phyloP scores from a whole-genome alignment of 2,888 invertebrate species.

The Aelia acuminata region DNA sequence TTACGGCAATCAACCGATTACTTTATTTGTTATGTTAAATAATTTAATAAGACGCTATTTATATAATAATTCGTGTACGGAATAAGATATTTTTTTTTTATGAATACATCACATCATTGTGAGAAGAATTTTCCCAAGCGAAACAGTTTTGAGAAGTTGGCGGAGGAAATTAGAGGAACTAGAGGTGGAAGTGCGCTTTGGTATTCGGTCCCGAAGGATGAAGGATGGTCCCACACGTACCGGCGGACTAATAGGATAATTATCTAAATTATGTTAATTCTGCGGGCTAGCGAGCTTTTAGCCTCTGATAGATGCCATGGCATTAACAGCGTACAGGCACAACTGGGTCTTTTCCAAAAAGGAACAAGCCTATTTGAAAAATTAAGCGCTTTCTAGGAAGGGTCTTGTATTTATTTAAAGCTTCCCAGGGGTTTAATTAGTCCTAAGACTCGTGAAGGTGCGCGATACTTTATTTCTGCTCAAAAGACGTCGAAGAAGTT shows the following conservation, averaged over 20 bases:
- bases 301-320: slow-evolving; percentile 22
- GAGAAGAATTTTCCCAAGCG: neutral
- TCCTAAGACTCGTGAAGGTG: neutral
- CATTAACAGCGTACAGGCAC: slow-evolving; percentile 32
- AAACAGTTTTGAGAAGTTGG: neutral
- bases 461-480: neutral
- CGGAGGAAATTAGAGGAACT: neutral
- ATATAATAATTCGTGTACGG: no score
- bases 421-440: neutral
- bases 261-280: slow-evolving; percentile 56
- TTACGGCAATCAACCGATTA: no score
- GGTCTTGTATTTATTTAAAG: slow-evolving; percentile 21
- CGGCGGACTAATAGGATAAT: slow-evolving; percentile 51
- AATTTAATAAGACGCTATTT: no score
- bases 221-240: slow-evolving; percentile 51
- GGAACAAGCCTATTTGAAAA: slow-evolving; percentile 9
- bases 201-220: slow-evolving; percentile 50
- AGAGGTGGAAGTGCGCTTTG: slow-evolving; percentile 20
- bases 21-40: no score
- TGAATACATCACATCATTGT: neutral
- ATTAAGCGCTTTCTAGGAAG: neutral
- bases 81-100: no score
- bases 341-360: slow-evolving; percentile 37
- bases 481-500: neutral
- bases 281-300: slow-evolving; percentile 48